These are phyloP conservation scores for Lordiphosa stackelbergi DNA, from an alignment of 1,140 invertebrate species.

Conservation along the genomic window DNA sequence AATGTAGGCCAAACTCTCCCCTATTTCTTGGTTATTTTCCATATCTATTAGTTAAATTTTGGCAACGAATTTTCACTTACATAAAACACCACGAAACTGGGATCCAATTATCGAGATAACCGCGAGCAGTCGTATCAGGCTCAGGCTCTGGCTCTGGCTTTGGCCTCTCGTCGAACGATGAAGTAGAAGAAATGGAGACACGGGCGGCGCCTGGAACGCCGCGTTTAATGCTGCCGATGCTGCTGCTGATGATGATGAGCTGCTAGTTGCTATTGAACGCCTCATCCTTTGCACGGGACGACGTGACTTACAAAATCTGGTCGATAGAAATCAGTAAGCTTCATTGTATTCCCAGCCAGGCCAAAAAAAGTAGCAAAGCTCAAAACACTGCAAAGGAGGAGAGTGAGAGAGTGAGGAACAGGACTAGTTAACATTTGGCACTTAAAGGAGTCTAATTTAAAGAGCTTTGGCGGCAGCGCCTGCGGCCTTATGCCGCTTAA, in stretches of 20 bases:
- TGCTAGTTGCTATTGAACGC: constrained; percentile 43
- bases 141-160: constrained; percentile 17
- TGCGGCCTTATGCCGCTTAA: constrained; percentile 2
- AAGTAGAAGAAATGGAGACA: constrained; percentile 1
- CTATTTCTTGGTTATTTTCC: neutral
- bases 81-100: constrained; percentile 25
- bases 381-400: neutral
- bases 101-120: constrained; percentile 46
- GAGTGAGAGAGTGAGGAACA: neutral
- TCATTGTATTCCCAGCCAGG: constrained; percentile 44
- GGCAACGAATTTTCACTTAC: constrained; percentile 28
- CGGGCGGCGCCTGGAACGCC: constrained; percentile 14
- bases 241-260: constrained; percentile 35
- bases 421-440: no score
- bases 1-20: neutral
- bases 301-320: constrained; percentile 53
- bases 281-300: constrained; percentile 68
- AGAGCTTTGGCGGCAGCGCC: neutral
- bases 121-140: constrained; percentile 40
- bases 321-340: constrained; percentile 51
- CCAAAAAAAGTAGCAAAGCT: neutral
- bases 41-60: constrained; percentile 6
- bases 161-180: neutral
- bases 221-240: constrained; percentile 50
- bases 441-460: constrained; percentile 2